Conservation (phyloP, 2,888 invertebrate species). For the Hedya salicella region DNA sequence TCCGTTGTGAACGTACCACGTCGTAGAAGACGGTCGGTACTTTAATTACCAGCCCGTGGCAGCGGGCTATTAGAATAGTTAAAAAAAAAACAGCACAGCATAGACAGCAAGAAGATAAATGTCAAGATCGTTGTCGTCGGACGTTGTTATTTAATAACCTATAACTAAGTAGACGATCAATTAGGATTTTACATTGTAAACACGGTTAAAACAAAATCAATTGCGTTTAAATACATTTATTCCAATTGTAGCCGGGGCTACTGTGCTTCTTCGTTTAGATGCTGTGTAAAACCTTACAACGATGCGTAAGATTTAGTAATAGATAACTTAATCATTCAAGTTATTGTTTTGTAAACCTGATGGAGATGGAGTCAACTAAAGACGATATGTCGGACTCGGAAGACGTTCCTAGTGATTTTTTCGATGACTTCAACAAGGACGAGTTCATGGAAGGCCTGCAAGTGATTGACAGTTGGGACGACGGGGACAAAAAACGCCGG, state of each 20-base stretch:
- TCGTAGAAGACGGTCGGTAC: too few relatives aligned
- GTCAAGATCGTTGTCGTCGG: background rate
- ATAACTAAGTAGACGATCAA: constrained; percentile 10
- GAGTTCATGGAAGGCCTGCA: constrained; percentile 79
- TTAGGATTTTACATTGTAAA: background rate
- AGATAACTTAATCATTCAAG: constrained; percentile 8
- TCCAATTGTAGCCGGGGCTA: background rate
- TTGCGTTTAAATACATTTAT: background rate
- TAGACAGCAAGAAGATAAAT: background rate
- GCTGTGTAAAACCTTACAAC: constrained; percentile 7
- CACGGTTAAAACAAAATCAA: background rate
- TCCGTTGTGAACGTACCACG: too few relatives aligned
- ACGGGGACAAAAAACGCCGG: constrained; percentile 50
- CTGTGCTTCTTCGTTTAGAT: constrained; percentile 20
- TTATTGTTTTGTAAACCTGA: constrained; percentile 5
- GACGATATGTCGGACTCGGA: constrained; percentile 63
- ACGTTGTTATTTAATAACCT: constrained; percentile 31
- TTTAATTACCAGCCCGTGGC: too few relatives aligned
- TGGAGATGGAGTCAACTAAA: constrained; percentile 51
- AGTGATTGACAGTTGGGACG: constrained; percentile 79
- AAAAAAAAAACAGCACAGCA: background rate
- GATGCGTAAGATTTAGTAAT: constrained; percentile 28
- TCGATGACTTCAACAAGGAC: constrained; percentile 77
- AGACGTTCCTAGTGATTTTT: constrained; percentile 80
- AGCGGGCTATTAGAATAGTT: too few relatives aligned